phyloP scores from a whole-genome alignment of 2,797 vertebrate genomes.

The Euphonia xanthogaster region DNA sequence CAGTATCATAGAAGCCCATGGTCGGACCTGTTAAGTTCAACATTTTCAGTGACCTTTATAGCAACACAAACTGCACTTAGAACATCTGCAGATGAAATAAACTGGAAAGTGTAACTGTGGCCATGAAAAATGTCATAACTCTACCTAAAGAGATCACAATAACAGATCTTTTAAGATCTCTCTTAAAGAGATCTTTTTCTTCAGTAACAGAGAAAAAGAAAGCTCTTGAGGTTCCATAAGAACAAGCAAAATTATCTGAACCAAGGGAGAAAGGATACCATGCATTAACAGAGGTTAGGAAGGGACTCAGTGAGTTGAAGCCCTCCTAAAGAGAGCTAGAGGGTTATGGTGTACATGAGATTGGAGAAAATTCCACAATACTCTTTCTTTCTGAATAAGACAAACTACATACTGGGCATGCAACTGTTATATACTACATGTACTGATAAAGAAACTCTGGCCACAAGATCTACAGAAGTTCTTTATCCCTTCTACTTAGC shows the following conservation, averaged over 20 bases:
- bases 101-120: neutral
- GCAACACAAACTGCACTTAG: neutral
- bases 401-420: neutral
- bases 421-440: neutral
- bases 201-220: neutral
- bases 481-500: neutral
- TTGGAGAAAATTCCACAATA: neutral
- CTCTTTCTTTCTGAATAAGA: neutral
- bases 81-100: neutral
- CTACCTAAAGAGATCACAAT: neutral
- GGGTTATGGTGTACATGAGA: fast-evolving
- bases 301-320: neutral
- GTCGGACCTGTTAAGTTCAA: neutral
- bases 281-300: neutral
- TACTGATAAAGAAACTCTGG: neutral
- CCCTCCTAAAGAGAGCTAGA: neutral
- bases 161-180: too few species aligned
- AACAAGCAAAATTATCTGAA: neutral
- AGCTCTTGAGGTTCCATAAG: neutral
- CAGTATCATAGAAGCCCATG: neutral
- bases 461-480: neutral
- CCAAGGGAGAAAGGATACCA: neutral
- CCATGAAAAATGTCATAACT: neutral
- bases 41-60: neutral
- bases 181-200: too few species aligned